Percentiles rank a stretch among this genome's conserved stretches.
These are phyloP conservation scores for Gulo gulo DNA, from an alignment of 2,113 vertebrate genomes.

Conservation along the genomic window DNA sequence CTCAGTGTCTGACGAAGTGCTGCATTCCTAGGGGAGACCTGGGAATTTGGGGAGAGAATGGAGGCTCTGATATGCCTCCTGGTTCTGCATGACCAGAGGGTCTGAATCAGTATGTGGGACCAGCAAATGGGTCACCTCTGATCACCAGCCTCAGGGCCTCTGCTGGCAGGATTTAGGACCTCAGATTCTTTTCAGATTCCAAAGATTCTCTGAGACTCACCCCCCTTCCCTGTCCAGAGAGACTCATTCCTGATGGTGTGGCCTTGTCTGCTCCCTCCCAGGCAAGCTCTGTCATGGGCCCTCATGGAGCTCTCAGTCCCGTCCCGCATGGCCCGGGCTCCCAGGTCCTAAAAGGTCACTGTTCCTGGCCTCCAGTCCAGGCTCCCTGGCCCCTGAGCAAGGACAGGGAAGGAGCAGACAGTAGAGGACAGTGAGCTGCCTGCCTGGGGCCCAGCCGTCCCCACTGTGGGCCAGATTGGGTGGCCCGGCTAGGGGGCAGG, in stretches of 20 bases:
- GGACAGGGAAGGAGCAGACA: neutral
- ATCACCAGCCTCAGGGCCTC: neutral
- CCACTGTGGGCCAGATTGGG: neutral
- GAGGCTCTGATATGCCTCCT: neutral
- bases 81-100: neutral
- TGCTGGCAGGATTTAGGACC: neutral
- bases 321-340: rapidly evolving
- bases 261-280: rapidly evolving
- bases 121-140: neutral
- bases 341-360: neutral
- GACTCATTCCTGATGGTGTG: neutral
- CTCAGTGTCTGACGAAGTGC: rapidly evolving
- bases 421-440: rapidly evolving
- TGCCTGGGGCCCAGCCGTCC: rapidly evolving
- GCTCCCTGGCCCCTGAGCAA: neutral
- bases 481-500: too few species aligned
- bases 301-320: rapidly evolving
- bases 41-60: neutral
- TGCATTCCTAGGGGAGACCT: neutral
- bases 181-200: neutral
- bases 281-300: neutral
- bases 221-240: neutral
- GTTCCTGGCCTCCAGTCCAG: neutral
- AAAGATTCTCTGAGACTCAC: neutral
- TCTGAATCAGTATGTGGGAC: neutral